Base-by-base conservation (phyloP, 1,140 invertebrate genomes). In the Neodiprion pinetum region DNA sequence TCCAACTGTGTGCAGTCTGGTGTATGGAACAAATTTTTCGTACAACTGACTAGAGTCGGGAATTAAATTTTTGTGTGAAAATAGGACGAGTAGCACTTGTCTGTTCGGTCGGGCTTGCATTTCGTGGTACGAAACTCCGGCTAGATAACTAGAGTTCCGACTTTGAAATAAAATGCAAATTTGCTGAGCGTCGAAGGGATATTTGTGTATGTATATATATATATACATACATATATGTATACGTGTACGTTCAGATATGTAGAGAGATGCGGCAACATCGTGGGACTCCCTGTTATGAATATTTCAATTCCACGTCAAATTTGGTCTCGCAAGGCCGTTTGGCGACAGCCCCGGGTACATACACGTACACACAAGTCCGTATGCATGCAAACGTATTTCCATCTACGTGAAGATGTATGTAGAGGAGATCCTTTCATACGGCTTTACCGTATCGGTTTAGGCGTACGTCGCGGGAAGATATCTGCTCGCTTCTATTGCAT, bases 81-180 rank as follows among this genome's bases (percentile, higher is more conserved):
- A 40, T 40, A 40, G 28, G 28, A 40, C 28, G 2, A 40, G 28
- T 5, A 40, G 28, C 28, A 40, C 28, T 40, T 40, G 28, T 40
- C 28, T 2, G 28, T 40, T 40, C 28, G 5, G 28, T 40, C 28
- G 28, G 28, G 1, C 28, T 40, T 40, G 28, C 28, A 40, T 40
- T 40, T 1, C 28, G 28, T 40, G 28, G 28, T 40, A 40, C 28
- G 28, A 40, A 40, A 40, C 28, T 40, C 28, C 28, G 28, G 28
- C 28, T 40, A 40, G 28, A 5, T 40, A 40, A 40, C 28, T 40
- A 40, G 28, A 69, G 67, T 74, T 72, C 67, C 67, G 79, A 81
- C 73, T 79, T 79, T 72, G 77, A 80, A 82, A 82, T 83, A 83
- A 80, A 78, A 81, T 81, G 81, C 76, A 83, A 83, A 83, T 83